A percentile compares a stretch with the other conserved stretches of the same genome.
Conservation (phyloP, 2,113 vertebrate species). For the Hippopotamus amphibius region DNA sequence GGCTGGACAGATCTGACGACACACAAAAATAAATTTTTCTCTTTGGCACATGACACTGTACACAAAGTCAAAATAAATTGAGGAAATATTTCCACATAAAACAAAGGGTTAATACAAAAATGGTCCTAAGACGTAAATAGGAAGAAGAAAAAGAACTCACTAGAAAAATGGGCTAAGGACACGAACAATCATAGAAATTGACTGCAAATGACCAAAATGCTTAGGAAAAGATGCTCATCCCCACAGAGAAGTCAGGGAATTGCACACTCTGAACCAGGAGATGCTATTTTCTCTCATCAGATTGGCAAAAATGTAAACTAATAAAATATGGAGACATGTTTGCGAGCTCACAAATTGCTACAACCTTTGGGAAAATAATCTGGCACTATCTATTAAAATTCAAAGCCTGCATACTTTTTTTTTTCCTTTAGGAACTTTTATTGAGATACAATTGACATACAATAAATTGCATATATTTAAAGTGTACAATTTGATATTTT, state of each 20-base stretch:
- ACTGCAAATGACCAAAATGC: background rate
- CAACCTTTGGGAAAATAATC: background rate
- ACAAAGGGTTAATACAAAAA: background rate
- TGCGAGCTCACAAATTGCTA: background rate
- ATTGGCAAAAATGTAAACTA: background rate
- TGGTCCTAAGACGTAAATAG: background rate
- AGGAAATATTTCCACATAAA: background rate
- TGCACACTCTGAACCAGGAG: background rate
- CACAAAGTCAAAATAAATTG: constrained; percentile 49
- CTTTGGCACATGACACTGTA: background rate
- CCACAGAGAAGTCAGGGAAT: background rate
- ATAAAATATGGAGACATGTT: background rate
- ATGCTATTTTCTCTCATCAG: background rate
- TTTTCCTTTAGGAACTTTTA: too few relatives aligned
- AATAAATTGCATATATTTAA: too few relatives aligned
- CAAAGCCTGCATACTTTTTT: background rate
- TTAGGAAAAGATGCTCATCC: background rate
- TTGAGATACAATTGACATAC: too few relatives aligned
- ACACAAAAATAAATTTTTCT: constrained; percentile 58
- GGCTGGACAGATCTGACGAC: constrained; percentile 51
- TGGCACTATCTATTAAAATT: background rate
- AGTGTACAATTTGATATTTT: too few relatives aligned
- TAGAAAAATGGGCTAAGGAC: background rate
- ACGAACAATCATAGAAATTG: background rate
- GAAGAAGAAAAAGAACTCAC: background rate